Base-by-base conservation (phyloP, 1,140 invertebrate genomes). In the Drosophila saltans region DNA sequence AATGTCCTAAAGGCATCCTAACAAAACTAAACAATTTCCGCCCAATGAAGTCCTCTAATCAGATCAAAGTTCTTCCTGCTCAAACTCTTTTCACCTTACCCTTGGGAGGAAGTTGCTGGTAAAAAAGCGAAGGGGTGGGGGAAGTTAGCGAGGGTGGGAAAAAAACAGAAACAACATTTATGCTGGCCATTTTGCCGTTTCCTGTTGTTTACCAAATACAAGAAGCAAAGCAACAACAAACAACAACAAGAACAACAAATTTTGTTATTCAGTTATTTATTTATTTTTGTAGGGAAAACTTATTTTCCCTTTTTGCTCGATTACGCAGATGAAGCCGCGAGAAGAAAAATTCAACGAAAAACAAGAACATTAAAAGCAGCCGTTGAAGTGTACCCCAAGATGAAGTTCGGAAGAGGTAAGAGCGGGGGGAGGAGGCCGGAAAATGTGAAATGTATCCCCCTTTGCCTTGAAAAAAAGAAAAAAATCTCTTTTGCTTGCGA, bases 231-330 rank as follows among this genome's bases (percentile, higher is more conserved):
- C 45, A 52, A 67, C 41, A 43, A 10, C n/a, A 56, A 28, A 16
- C 69, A 70, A 72, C 63, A 66, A 76, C 24, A 52, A 24, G 8
- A 52, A 67, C 41, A 43, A 10, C 16, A 56, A 36, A 36, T 72
- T 75, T 67, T 81, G 57, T 76, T 81, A 85, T 85, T 84, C 80
- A 83, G 78, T 75, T 86, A 86, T 79, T 88, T 83, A 64, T 64
- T 62, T 69, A 77, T 88, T 81, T 86, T 75, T 75, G 69, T 73
- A 64, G 76, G 45, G 69, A 72, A 78, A 86, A 88, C 72, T 85
- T 85, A 82, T 82, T 85, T 76, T 58, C 63, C 59, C 61, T 55
- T 57, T 16, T 39, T 36, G 56, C 41, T 56, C 81, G 78, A 81
- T 81, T 86, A 82, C 79, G 69, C 69, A 71, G 60, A 64, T 66